Base-by-base conservation (phyloP, 2,113 vertebrate genomes). In the Sinocyclocheilus grahami region DNA sequence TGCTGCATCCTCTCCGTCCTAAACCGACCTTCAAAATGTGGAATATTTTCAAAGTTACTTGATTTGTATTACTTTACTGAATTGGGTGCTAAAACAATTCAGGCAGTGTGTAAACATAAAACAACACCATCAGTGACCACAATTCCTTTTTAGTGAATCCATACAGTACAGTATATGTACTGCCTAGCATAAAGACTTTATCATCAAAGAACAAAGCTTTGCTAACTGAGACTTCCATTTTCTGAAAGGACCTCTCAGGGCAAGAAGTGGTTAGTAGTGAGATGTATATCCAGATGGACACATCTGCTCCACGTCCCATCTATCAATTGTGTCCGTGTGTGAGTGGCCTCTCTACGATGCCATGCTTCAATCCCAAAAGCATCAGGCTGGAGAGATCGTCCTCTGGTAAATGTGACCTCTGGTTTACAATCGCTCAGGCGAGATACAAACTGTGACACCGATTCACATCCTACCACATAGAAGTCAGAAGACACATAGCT, bases 301-400 rank as follows among this genome's bases (percentile, higher is more conserved):
- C 20, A 39, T 58, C 33, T 30, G 14, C 30, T 78, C 9, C 60
- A 1, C 8, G 42, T 58, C 65, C 13, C 24, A 72, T 39, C 85
- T 27, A 39, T 87, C 74, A 67, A 84, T 33, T 77, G 37, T 86
- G 51, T 80, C 22, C n/a, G 20, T 85, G 30, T 33, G 55, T 77
- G 76, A 20, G 76, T 84, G 87, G 74, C 86, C 55, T 72, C 58
- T 27, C 48, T 72, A 27, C 85, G 79, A 77, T 85, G 58, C 39
- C 51, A 5, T 79, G 72, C 27, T 86, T 74, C 78, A 74, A 42
- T 30, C 77, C 37, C 74, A 67, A 71, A 86, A 48, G n/a, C 53
- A 81, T 72, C 77, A 81, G 77, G 74, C n/a, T 81, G 67, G 16
- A 81, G 67, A 86, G 37, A 81, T 74, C 5, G 14, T 51, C 53